Evolutionary conservation across 2,888 invertebrate genomes (phyloP), one percentile per base, ranked within the genome.

Genomic region (Caenorhabditis doughertyi): DNA sequence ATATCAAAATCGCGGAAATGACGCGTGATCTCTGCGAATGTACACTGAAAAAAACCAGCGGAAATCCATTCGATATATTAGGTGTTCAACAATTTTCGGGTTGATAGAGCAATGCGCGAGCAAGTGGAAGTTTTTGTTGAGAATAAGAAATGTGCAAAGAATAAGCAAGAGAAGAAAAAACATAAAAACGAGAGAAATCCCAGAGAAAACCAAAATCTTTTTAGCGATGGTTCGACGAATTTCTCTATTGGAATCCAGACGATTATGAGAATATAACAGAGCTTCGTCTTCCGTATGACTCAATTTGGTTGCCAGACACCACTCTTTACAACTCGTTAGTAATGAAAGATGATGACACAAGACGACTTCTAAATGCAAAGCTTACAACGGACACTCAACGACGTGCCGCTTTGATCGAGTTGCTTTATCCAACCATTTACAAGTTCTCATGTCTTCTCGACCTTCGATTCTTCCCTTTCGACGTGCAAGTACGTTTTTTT

Each of bases 291-390:
- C 91, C 91, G 18, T 86, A 89, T 72, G 87, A 89, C 55, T 86
- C 88, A 11, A 90, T 91, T 21, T 91, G 91, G 91, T 74, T 91
- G 49, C 91, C 91, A 2, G 91, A 91, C 74, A 91, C 91, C n/a
- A 90, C 90, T 3, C 83, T 90, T 25, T 90, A 90, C 79, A 89
- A 89, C 64, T 87, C 85, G 84, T 76, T 91, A 55, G 89, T 90
- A 5, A 91, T 91, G 89, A 88, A 90, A 60, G 91, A 91, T 73
- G 90, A 90, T 60, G 90, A 91, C 79, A 89, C 90, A 11, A 60
- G 91, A 51, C 85, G 91, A 18, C 80, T 91, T 35, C 77, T 91
- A 42, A 91, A 91, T 77, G 89, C 90, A 35, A 90, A 91, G 72
- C 85, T 91, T 27, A 89, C 90, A n/a, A 89, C 90, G 4, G 88